Percentiles rank a stretch among this genome's conserved stretches.
Evolutionary conservation across 2,113 vertebrate species (phyloP).

Genomic region (Eidolon helvum): DNA sequence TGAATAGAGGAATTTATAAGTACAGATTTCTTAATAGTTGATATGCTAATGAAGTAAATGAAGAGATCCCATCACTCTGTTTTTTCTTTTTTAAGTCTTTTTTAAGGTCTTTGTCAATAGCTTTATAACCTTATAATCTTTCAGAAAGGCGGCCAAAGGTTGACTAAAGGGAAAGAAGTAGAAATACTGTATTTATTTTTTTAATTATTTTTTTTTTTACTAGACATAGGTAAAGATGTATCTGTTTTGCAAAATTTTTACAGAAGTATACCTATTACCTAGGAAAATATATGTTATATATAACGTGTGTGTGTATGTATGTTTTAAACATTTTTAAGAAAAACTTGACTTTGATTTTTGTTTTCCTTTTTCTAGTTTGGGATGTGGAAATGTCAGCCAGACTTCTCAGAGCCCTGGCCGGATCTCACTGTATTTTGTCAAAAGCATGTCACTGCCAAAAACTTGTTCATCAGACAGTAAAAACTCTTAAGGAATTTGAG

Average conservation of each 20-base stretch:
- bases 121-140: not conserved
- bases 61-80: not conserved
- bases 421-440: slow-evolving; percentile 43
- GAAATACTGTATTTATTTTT: not conserved
- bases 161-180: not conserved
- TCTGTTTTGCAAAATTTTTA: not conserved
- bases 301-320: not conserved
- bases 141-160: not conserved
- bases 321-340: not conserved
- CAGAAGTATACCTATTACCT: not conserved
- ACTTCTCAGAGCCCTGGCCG: slow-evolving; percentile 65
- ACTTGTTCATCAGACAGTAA: not conserved
- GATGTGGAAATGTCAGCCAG: slow-evolving; percentile 79
- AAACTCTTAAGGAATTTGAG: slow-evolving; percentile 20
- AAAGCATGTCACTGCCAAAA: slow-evolving; percentile 17
- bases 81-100: not conserved
- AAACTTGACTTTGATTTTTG: slow-evolving; percentile 45
- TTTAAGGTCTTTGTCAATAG: not conserved
- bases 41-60: not conserved
- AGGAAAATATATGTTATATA: not conserved
- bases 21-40: not conserved
- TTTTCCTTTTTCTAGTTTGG: slow-evolving; percentile 64
- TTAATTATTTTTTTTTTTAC: slow-evolving; percentile 15
- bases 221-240: not conserved
- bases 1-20: not conserved